These are phyloP conservation scores for Halcyon leucocephala DNA, from an alignment of 2,797 vertebrate species.

Conservation along the genomic window DNA sequence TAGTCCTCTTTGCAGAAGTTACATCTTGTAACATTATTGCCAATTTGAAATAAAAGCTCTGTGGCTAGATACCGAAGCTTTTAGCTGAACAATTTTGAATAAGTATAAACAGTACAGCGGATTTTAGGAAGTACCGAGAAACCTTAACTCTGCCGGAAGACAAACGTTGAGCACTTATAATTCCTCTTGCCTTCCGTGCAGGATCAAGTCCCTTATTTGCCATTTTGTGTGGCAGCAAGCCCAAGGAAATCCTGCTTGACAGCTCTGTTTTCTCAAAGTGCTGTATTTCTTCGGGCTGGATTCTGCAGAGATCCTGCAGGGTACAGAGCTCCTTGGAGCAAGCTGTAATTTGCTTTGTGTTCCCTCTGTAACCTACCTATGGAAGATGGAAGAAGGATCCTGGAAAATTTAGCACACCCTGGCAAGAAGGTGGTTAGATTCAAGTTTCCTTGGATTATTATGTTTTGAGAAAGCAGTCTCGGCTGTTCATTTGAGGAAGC, in stretches of 20 bases:
- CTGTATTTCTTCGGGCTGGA: constrained; percentile 38
- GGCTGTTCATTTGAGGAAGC: background rate
- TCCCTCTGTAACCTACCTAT: background rate
- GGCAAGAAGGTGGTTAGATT: background rate
- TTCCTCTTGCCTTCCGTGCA: constrained; percentile 13
- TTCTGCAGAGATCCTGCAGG: constrained; percentile 41
- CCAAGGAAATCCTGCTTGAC: constrained; percentile 57
- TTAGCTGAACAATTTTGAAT: constrained; percentile 2
- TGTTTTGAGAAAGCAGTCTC: background rate
- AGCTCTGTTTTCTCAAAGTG: constrained; percentile 49
- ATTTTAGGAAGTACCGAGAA: constrained; percentile 33
- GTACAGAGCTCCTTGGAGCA: constrained; percentile 29
- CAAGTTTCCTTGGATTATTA: background rate
- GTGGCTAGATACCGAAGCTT: constrained; percentile 38
- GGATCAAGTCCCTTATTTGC: constrained; percentile 55
- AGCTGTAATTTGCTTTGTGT: background rate
- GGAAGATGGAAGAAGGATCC: background rate
- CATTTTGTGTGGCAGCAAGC: constrained; percentile 63
- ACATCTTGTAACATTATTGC: constrained; percentile 55
- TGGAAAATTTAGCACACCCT: background rate
- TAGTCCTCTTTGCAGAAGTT: constrained; percentile 37
- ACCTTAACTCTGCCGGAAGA: background rate
- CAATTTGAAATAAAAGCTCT: constrained; percentile 53
- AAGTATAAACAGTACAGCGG: background rate
- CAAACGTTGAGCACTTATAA: background rate